Conservation (phyloP, 2,888 invertebrate species). For the Eupeodes luniger region DNA sequence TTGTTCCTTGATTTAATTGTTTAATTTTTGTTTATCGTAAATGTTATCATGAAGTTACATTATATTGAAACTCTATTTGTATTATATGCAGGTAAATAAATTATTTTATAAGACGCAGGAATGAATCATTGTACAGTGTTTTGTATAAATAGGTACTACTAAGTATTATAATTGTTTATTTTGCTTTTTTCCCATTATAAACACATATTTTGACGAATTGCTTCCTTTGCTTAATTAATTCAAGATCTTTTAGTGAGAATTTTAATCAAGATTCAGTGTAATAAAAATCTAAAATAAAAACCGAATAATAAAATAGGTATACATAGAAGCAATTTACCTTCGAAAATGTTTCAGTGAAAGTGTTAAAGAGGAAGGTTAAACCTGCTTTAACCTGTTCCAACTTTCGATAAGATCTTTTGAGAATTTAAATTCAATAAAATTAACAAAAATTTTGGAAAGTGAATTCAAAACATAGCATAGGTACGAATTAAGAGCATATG, state of each 20-base stretch:
- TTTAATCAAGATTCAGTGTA: constrained; percentile 22
- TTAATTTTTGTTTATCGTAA: neutral
- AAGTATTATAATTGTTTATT: neutral
- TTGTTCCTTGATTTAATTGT: constrained; percentile 31
- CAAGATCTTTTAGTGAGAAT: constrained; percentile 32
- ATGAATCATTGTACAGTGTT: neutral
- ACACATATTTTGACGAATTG: constrained; percentile 5
- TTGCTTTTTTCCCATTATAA: neutral
- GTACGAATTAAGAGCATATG: neutral
- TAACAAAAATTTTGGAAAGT: constrained; percentile 58
- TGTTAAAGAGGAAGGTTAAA: constrained; percentile 22
- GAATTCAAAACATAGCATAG: neutral
- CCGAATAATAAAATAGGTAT: neutral
- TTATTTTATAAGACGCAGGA: neutral
- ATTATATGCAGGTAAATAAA: too few species aligned
- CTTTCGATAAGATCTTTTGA: constrained; percentile 61
- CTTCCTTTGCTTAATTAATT: constrained; percentile 34
- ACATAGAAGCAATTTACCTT: constrained; percentile 16
- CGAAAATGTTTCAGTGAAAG: constrained; percentile 61
- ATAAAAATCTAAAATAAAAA: neutral
- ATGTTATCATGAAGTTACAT: neutral
- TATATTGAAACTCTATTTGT: neutral
- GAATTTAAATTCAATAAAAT: constrained; percentile 65
- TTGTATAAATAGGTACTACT: neutral
- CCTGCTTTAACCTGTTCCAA: constrained; percentile 55